These are phyloP conservation scores for Amaurobius ferox DNA, from an alignment of 2,888 invertebrate genomes.

Conservation along the genomic window DNA sequence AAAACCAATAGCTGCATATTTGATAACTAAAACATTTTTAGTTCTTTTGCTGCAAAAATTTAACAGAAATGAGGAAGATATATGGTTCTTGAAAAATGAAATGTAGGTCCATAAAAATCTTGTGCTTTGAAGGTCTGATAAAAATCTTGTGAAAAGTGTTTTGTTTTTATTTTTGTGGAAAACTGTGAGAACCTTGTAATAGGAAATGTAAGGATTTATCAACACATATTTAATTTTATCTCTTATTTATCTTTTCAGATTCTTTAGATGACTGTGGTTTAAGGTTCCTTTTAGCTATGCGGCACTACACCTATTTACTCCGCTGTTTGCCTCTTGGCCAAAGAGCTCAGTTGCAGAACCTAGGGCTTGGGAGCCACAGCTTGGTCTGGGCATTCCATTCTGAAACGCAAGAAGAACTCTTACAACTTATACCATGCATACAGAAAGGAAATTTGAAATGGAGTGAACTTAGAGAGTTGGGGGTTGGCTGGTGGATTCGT, in stretches of 20 bases:
- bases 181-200: no score
- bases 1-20: no score
- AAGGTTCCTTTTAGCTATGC: constrained; percentile 96
- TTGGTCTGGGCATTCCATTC: constrained; percentile 99
- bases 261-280: constrained; percentile 96
- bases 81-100: no score
- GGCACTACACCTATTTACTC: constrained; percentile 96
- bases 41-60: no score
- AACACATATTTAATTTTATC: background rate
- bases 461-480: constrained; percentile 92
- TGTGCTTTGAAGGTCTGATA: no score
- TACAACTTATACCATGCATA: constrained; percentile 87
- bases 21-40: no score
- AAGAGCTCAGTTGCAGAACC: constrained; percentile 88
- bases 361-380: constrained; percentile 84
- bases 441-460: constrained; percentile 83
- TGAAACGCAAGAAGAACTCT: constrained; percentile 95
- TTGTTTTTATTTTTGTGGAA: no score
- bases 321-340: constrained; percentile 94
- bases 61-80: no score
- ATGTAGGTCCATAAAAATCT: no score
- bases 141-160: no score
- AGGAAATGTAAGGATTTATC: no score
- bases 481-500: constrained; percentile 97
- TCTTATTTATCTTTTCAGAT: constrained; percentile 51